These are phyloP conservation scores for Crotophaga sulcirostris DNA, from an alignment of 2,113 vertebrate genomes.

Conservation along the genomic window DNA sequence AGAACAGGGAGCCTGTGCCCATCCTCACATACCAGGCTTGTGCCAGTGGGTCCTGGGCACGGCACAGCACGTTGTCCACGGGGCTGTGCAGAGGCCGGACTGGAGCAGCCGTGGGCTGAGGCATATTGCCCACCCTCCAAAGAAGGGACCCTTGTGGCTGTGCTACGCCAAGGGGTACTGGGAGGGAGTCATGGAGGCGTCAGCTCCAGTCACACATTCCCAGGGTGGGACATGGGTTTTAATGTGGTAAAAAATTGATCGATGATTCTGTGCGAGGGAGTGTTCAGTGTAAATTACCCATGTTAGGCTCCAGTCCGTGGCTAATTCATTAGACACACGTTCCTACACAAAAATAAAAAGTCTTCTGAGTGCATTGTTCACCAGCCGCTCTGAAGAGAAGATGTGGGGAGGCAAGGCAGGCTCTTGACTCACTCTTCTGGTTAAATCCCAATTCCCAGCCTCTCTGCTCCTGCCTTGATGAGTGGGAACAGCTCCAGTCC, in stretches of 20 bases:
- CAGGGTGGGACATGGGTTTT: not conserved
- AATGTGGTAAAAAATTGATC: constrained; percentile 55
- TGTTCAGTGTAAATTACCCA: constrained; percentile 59
- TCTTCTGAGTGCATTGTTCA: constrained; percentile 8
- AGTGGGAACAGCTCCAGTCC: not conserved
- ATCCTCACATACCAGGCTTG: rapidly evolving
- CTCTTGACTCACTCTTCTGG: constrained; percentile 16
- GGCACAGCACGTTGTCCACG: rapidly evolving
- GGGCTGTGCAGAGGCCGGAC: not conserved
- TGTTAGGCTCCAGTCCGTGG: constrained; percentile 40
- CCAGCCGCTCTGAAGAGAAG: constrained; percentile 5
- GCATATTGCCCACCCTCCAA: not conserved
- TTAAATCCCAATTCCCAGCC: constrained; percentile 7
- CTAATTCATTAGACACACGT: constrained; percentile 59
- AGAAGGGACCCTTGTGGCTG: rapidly evolving
- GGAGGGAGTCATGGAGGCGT: not conserved
- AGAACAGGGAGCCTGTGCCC: not conserved
- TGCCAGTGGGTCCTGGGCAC: rapidly evolving
- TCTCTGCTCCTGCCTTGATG: not conserved
- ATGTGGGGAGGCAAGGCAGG: not conserved
- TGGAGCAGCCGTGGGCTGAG: rapidly evolving
- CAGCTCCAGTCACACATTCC: not conserved
- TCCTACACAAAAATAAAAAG: constrained; percentile 62
- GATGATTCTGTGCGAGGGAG: constrained; percentile 13
- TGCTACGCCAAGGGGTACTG: not conserved